Conservation (phyloP, 1,140 invertebrate species). For the Micrasema longulum region DNA sequence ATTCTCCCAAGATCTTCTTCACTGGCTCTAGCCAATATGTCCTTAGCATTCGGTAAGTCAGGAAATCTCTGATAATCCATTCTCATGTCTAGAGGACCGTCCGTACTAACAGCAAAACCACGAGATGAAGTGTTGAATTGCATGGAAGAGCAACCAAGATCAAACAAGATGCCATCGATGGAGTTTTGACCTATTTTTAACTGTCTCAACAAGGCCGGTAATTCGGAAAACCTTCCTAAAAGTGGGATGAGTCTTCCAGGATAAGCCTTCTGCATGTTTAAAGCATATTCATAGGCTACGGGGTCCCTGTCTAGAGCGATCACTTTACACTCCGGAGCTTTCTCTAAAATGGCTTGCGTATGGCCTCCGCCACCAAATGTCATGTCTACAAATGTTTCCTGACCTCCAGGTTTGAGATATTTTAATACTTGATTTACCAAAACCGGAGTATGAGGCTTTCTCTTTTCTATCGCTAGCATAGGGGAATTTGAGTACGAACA, state of each 20-base stretch:
- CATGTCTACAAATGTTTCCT: constrained; percentile 83
- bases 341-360: constrained; percentile 72
- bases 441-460: constrained; percentile 74
- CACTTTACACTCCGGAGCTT: constrained; percentile 73
- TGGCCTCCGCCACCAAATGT: constrained; percentile 97
- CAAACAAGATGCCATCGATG: constrained; percentile 91
- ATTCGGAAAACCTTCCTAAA: constrained; percentile 88
- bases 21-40: constrained; percentile 84
- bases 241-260: constrained; percentile 80
- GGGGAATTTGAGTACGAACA: background rate
- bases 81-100: constrained; percentile 95
- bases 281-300: constrained; percentile 76
- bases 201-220: constrained; percentile 76
- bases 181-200: constrained; percentile 72
- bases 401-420: constrained; percentile 72
- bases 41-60: constrained; percentile 82
- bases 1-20: constrained; percentile 85
- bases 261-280: constrained; percentile 73
- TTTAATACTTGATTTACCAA: constrained; percentile 78
- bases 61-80: constrained; percentile 86
- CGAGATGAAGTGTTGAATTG: constrained; percentile 86
- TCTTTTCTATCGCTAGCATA: background rate
- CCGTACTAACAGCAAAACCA: constrained; percentile 87
- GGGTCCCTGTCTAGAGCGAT: constrained; percentile 93
- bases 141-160: constrained; percentile 97